These are phyloP conservation scores for Lacanobia wlatinum DNA, from an alignment of 2,888 invertebrate genomes.

Conservation along the genomic window DNA sequence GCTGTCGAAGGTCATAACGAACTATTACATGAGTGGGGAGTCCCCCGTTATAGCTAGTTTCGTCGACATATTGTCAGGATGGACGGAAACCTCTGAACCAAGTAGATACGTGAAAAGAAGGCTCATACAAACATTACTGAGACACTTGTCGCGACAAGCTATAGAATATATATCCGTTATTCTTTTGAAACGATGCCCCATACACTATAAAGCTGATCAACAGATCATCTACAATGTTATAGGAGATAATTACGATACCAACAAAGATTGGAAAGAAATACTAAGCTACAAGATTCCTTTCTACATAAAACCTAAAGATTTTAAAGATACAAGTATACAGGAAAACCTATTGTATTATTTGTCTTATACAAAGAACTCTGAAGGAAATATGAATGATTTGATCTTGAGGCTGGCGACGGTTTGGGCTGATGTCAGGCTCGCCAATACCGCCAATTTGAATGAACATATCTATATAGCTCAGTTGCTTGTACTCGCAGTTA, in stretches of 20 bases:
- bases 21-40: conserved; percentile 87
- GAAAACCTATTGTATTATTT: conserved; percentile 92
- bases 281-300: conserved; percentile 85
- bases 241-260: conserved; percentile 86
- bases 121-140: conserved; percentile 89
- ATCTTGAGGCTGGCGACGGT: conserved; percentile 90
- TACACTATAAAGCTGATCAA: conserved; percentile 80
- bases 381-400: conserved; percentile 80
- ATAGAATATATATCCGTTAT: conserved; percentile 91
- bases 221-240: conserved; percentile 88
- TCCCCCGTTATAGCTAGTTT: conserved; percentile 88
- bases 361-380: conserved; percentile 78
- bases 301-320: conserved; percentile 89
- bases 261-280: conserved; percentile 92
- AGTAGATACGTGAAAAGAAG: conserved; percentile 81
- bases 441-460: conserved; percentile 91
- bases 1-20: conserved; percentile 91
- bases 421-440: conserved; percentile 93
- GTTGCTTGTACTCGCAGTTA: conserved; percentile 91
- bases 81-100: conserved; percentile 80
- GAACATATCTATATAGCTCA: conserved; percentile 94
- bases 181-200: conserved; percentile 89
- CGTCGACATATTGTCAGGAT: conserved; percentile 89
- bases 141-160: conserved; percentile 90
- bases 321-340: conserved; percentile 89